phyloP scores from a whole-genome alignment of 2,113 vertebrate genomes.

The Aldabrachelys gigantea region DNA sequence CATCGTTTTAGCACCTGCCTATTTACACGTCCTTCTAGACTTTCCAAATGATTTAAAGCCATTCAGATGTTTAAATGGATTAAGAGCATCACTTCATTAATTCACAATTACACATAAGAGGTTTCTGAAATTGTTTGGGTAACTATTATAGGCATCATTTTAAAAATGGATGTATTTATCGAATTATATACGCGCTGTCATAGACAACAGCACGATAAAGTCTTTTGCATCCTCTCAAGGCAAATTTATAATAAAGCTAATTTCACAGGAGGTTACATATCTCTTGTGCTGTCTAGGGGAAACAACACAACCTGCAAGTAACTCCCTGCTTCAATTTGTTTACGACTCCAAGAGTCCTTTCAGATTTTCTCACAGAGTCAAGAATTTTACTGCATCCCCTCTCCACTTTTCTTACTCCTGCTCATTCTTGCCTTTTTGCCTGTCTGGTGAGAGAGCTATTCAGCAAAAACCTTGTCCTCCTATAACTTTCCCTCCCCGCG shows the following conservation, averaged over 20 bases:
- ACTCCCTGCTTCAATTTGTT: too few relatives aligned
- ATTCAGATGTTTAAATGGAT: constrained; percentile 59
- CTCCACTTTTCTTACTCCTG: too few relatives aligned
- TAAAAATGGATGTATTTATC: constrained; percentile 49
- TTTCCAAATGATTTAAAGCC: constrained; percentile 54
- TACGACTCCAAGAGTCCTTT: too few relatives aligned
- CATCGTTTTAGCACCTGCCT: constrained; percentile 47
- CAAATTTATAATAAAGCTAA: constrained; percentile 64
- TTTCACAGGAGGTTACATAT: constrained; percentile 68
- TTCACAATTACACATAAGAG: constrained; percentile 52
- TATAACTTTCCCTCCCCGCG: too few relatives aligned
- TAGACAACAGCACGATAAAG: constrained; percentile 12
- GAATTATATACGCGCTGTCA: constrained; percentile 56
- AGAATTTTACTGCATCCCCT: too few relatives aligned
- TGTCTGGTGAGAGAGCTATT: too few relatives aligned
- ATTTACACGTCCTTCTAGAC: constrained; percentile 52
- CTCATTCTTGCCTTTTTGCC: too few relatives aligned
- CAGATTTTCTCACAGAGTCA: too few relatives aligned
- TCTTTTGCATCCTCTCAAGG: constrained; percentile 57
- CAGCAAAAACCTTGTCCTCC: too few relatives aligned
- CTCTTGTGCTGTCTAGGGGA: not conserved
- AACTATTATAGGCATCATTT: constrained; percentile 55
- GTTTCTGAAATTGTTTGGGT: constrained; percentile 63
- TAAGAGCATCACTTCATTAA: constrained; percentile 70
- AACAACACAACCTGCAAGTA: too few relatives aligned